Conservation (phyloP, 2,113 vertebrate genomes). For the Pontoporia blainvillei region DNA sequence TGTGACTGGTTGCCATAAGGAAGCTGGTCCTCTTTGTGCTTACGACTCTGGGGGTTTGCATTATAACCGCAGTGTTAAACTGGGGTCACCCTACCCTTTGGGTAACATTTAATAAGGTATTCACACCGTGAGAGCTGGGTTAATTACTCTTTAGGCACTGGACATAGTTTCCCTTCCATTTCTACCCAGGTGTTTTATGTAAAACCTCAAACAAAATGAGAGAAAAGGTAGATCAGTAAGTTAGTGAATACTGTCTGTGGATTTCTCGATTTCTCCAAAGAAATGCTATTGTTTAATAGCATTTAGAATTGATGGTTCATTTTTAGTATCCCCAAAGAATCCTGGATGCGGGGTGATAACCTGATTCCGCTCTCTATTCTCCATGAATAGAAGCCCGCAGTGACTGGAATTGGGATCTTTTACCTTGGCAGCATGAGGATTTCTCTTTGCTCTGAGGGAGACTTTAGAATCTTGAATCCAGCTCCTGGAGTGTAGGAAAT, state of each 20-base stretch:
- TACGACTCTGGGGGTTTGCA: background rate
- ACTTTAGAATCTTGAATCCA: background rate
- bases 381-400: background rate
- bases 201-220: background rate
- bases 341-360: background rate
- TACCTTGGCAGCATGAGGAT: background rate
- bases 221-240: constrained; percentile 9
- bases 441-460: background rate
- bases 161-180: background rate
- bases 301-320: background rate
- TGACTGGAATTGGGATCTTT: background rate
- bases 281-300: background rate
- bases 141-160: background rate
- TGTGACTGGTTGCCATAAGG: background rate
- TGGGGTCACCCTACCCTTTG: background rate
- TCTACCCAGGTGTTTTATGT: background rate
- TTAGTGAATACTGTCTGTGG: background rate
- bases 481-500: background rate
- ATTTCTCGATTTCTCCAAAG: constrained; percentile 30
- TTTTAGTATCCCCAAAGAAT: background rate
- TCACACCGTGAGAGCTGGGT: background rate
- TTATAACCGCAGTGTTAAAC: background rate
- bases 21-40: background rate
- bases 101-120: background rate
- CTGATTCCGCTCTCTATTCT: background rate